Evolutionary conservation across 53 echinoderm and acorn worm species (phyloP), one percentile per base, ranked within the genome.

Genomic region (Crossaster papposus): DNA sequence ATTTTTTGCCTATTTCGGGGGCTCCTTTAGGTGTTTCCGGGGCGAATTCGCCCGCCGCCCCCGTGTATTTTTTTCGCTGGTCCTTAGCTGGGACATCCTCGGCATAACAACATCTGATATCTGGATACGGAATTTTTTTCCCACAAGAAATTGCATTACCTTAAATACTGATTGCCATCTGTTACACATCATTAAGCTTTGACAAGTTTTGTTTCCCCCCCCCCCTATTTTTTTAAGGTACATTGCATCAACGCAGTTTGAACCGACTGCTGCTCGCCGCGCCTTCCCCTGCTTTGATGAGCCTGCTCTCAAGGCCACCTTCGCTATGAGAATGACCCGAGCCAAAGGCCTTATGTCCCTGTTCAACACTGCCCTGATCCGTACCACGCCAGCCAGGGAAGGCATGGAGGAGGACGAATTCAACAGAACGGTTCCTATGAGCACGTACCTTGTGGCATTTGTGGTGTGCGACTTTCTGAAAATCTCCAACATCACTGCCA

Each of bases 241-340:
- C 71, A 81, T 98, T 58, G 98, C 90, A 32, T 90, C 93, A 34
- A 99, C 99, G 14, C 96, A 99, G 90, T 85, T 99, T 65, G 90
- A 99, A 54, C 94, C 99, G 2, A 89, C 93, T 7, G 86, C 86
- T 83, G 99, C 99, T 58, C 88, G 99, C 17, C 71, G 36, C 24
- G 99, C 96, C 23, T 91, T 99, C 65, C 99, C 99, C 0, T 99
- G 99, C 80, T 99, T 99, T 77, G 99, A 99, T 50, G 99, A 99
- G 73, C 99, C 99, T 17, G 86, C 34, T 23, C 70, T 99, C 26
- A 99, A 95, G 77, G 99, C 99, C 7, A 92, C 79, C 17, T 99
- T 99, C 80, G 14, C 91, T 32, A 88, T 99, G 55, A 77, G 82
- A 20, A 93, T 99, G 89, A 89, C 86, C 4, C 94, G 93, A 34